Evolutionary conservation across 2,113 vertebrate species (phyloP).

Genomic region (Mionectes macconnelli): DNA sequence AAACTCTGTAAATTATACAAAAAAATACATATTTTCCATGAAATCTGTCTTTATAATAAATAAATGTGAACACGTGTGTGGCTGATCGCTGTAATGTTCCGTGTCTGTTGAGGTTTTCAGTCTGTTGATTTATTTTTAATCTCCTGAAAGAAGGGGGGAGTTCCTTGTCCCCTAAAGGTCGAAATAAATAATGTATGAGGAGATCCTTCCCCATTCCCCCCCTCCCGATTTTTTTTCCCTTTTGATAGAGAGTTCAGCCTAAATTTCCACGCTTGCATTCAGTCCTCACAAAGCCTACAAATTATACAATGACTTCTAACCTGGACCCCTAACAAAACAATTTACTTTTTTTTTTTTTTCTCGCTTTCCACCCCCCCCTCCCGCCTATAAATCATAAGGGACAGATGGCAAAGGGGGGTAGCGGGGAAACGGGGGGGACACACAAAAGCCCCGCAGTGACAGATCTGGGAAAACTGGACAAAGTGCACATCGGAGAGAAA

Average conservation of each 20-base stretch:
- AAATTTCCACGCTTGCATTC: conserved; percentile 84
- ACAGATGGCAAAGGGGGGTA: conserved; percentile 74
- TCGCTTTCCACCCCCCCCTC: background rate
- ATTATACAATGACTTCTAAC: conserved; percentile 86
- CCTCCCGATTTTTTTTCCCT: conserved; percentile 48
- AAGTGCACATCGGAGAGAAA: conserved; percentile 73
- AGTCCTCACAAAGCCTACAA: conserved; percentile 81
- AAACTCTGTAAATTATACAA: conserved; percentile 86
- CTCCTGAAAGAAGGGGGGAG: conserved; percentile 76
- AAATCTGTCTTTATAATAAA: conserved; percentile 85
- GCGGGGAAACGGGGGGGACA: conserved; percentile 50
- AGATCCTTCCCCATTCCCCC: conserved; percentile 58
- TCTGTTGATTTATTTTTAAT: conserved; percentile 80
- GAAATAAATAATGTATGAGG: conserved; percentile 84
- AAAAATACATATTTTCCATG: conserved; percentile 81
- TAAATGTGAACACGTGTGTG: conserved; percentile 79
- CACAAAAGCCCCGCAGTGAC: conserved; percentile 73
- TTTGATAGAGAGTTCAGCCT: conserved; percentile 78
- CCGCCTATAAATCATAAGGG: conserved; percentile 72
- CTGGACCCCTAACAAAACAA: conserved; percentile 72
- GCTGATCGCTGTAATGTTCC: conserved; percentile 73
- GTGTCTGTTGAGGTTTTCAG: conserved; percentile 76
- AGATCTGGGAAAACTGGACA: conserved; percentile 71
- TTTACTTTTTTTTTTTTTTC: background rate
- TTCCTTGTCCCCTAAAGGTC: conserved; percentile 76